phyloP scores from a whole-genome alignment of 1,140 invertebrate genomes.

The Orchesella cincta region DNA sequence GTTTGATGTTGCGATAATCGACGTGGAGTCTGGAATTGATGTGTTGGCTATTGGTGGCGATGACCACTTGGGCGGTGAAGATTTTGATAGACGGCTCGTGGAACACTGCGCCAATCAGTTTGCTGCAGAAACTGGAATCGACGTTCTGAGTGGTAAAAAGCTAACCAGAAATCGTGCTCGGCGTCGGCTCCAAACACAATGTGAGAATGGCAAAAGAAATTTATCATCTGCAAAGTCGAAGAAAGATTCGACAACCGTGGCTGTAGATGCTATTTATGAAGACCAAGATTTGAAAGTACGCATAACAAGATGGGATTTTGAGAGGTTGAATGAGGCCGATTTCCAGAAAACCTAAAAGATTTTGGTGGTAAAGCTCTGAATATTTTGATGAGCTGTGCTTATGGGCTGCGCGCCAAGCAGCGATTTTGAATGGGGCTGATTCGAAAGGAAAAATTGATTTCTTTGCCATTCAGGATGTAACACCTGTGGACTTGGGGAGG shows the following conservation, averaged over 20 bases:
- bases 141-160: constrained; percentile 53
- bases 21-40: constrained; percentile 61
- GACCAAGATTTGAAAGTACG: constrained; percentile 15
- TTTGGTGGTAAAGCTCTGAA: constrained; percentile 31
- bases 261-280: neutral
- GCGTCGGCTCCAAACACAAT: constrained; percentile 31
- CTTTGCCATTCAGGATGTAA: neutral
- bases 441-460: neutral
- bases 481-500: constrained; percentile 5
- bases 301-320: constrained; percentile 37
- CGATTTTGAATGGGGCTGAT: constrained; percentile 50
- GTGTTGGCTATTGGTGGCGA: constrained; percentile 54
- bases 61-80: constrained; percentile 57
- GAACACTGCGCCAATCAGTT: constrained; percentile 60
- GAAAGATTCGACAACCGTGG: neutral
- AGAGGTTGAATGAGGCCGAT: constrained; percentile 52
- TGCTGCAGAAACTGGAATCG: constrained; percentile 63
- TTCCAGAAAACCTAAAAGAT: constrained; percentile 56
- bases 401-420: constrained; percentile 59
- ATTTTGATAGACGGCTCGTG: constrained; percentile 54
- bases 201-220: constrained; percentile 31
- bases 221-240: neutral
- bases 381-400: constrained; percentile 62
- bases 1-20: constrained; percentile 64
- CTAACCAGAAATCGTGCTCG: neutral